Evolutionary conservation across 1,140 invertebrate species (phyloP), one percentile per base, ranked within the genome.

Genomic region (Drosophila asahinai): DNA sequence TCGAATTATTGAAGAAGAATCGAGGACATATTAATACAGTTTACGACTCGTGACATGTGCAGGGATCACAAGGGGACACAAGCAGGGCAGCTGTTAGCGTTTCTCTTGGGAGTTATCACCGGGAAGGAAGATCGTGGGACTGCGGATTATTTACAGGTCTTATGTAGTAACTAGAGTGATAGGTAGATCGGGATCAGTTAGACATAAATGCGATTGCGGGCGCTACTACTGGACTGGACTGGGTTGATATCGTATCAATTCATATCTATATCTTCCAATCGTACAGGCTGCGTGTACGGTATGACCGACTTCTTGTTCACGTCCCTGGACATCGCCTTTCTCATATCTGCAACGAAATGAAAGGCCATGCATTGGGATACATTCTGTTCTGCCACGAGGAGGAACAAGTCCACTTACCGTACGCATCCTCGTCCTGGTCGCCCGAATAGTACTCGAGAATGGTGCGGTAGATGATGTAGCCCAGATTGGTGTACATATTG

Each of bases 391-490:
- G 11, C 6, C 8, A 14, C 11, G n/a, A 5, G 19, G 5, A 4
- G 19, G 5, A 2, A 30, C 1, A 25, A 12, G 5, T 27, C 5
- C 5, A 40, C 71, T 36, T 95, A 99, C 98, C 98, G 95, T 97
- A 99, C 73, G 98, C 99, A 95, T 99, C 97, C 96, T 99, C 99
- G 94, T 99, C 98, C 30, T 97, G 97, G 94, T 98, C 97, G 40
- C 98, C 98, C 49, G 97, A 98, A 93, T 99, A 99, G 94, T 99
- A 99, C 94, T 99, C 98, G 55, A 99, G 94, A 54, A 99, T 98
- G 48, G 97, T 97, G 70, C 99, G 94, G 93, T 99, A 99, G 1
- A 99, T 97, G 77, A 98, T 98, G 93, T 99, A 99, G n/a, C 98
- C 99, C 45, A 99, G 93, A 93, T 97, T 97, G 80, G 97, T 96